Percentiles rank a stretch among this genome's conserved stretches.
Conservation (phyloP, 2,797 vertebrate genomes). For the Brachyalestes nurse region DNA sequence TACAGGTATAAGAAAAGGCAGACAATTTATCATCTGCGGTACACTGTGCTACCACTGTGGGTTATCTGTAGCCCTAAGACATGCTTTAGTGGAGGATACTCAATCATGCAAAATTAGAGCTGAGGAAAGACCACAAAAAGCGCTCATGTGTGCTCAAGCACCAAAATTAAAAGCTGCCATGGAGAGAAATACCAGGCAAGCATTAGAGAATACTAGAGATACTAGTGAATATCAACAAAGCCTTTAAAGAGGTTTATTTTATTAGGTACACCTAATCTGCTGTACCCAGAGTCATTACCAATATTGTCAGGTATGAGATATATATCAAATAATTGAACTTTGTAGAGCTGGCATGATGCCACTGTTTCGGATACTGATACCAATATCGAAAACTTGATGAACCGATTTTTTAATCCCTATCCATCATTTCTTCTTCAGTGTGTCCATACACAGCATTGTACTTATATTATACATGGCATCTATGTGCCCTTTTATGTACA, state of each 20-base stretch:
- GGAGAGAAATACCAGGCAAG: slow-evolving; percentile 9
- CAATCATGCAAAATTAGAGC: slow-evolving; percentile 42
- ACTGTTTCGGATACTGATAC: neutral
- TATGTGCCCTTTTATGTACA: no score
- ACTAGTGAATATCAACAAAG: slow-evolving; percentile 1
- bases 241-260: neutral
- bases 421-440: no score
- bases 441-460: no score
- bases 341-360: neutral
- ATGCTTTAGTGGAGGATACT: slow-evolving; percentile 29
- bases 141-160: neutral
- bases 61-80: slow-evolving; percentile 26
- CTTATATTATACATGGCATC: no score
- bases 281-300: neutral
- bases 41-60: neutral
- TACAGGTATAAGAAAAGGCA: slow-evolving; percentile 27
- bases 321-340: neutral
- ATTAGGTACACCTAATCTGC: neutral
- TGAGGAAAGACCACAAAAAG: slow-evolving; percentile 14
- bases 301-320: neutral
- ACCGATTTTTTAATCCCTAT: no score
- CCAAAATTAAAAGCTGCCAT: slow-evolving; percentile 10
- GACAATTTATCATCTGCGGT: slow-evolving; percentile 25
- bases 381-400: neutral
- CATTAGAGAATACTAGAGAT: neutral